These are phyloP conservation scores for Heliconius sara DNA, from an alignment of 2,888 invertebrate genomes.

Conservation along the genomic window DNA sequence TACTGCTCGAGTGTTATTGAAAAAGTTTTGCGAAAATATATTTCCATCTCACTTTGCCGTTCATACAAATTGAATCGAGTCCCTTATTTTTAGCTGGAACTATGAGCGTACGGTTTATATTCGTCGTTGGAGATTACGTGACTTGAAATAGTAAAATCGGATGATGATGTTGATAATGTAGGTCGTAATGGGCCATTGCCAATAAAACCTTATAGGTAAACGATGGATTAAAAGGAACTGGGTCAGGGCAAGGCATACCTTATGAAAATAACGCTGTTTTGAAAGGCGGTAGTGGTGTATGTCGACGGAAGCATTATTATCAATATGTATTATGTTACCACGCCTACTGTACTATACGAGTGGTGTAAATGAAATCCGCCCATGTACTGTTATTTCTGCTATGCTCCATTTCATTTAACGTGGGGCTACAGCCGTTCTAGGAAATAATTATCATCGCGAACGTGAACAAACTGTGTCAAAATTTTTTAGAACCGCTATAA, in stretches of 20 bases:
- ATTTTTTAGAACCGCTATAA: background rate
- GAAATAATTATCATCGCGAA: slow-evolving; percentile 18
- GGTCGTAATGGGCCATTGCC: slow-evolving; percentile 83
- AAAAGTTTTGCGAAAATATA: slow-evolving; percentile 64
- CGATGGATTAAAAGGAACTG: slow-evolving; percentile 82
- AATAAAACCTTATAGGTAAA: slow-evolving; percentile 84
- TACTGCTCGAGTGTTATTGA: slow-evolving; percentile 63
- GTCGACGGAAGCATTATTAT: slow-evolving; percentile 37
- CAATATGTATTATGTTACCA: slow-evolving; percentile 39
- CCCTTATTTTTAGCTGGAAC: slow-evolving; percentile 52
- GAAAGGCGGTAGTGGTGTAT: slow-evolving; percentile 60
- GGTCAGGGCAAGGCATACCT: slow-evolving; percentile 79
- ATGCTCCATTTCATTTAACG: slow-evolving; percentile 25
- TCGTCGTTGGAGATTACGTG: slow-evolving; percentile 81
- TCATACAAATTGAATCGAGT: slow-evolving; percentile 65
- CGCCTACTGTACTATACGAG: slow-evolving; percentile 27
- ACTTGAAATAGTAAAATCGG: slow-evolving; percentile 84
- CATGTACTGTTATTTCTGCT: slow-evolving; percentile 17
- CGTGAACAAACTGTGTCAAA: background rate
- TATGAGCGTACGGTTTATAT: slow-evolving; percentile 74
- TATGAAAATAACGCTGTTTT: slow-evolving; percentile 75
- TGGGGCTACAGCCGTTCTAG: slow-evolving; percentile 11
- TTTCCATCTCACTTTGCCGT: slow-evolving; percentile 60
- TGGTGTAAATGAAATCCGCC: slow-evolving; percentile 28
- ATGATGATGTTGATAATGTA: slow-evolving; percentile 84